Base-by-base conservation (phyloP, 37 sponge, comb jelly and placozoan genomes). In the Theonella swinhoei region DNA sequence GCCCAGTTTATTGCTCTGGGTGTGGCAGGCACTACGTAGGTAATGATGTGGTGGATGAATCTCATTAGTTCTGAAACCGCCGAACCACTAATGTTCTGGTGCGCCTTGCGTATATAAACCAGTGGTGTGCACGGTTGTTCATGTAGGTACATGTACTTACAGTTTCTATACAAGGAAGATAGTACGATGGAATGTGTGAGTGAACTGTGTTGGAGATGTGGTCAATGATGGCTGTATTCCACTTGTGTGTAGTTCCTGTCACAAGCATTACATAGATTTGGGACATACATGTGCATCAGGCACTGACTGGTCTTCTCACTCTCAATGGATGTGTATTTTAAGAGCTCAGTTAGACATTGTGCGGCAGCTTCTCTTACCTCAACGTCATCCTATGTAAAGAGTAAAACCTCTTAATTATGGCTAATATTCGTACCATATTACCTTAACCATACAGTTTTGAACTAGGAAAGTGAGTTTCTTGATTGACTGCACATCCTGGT, bases 401-500 rank as follows among this genome's bases (percentile, higher is more conserved):
- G 29, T 39, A 19, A 54, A 36, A 33, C 37, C 26, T 32, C 22
- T 32, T 32, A n/a, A n/a, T 32, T 32, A 26, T 24, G 24, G 35
- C 40, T 36, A 26, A 65, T 31, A 65, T 31, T 30, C 67, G 29
- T 31, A 65, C 22, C 43, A 70, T 31, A 34, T 22, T 74, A 76
- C 77, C 61, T 76, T 76, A 30, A 76, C 60, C 30, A 76, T 14
- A 26, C 61, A 43, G 60, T 76, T 76, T 42, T 76, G 62, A n/a
- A 76, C 14, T 19, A 76, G 32, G 33, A 76, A 76, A 0, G 28
- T 19, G 11, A 76, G 62, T 29, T n/a, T 47, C 58, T 29, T 39
- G 5, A 76, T 58, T 3, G 20, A 33, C 34, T 68, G 69, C 3
- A 32, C 34, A 32, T 28, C 69, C 32, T 28, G 30, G 33, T 20